phyloP scores from a whole-genome alignment of 2,797 vertebrate species.

The Crocodylus rhombifer region DNA sequence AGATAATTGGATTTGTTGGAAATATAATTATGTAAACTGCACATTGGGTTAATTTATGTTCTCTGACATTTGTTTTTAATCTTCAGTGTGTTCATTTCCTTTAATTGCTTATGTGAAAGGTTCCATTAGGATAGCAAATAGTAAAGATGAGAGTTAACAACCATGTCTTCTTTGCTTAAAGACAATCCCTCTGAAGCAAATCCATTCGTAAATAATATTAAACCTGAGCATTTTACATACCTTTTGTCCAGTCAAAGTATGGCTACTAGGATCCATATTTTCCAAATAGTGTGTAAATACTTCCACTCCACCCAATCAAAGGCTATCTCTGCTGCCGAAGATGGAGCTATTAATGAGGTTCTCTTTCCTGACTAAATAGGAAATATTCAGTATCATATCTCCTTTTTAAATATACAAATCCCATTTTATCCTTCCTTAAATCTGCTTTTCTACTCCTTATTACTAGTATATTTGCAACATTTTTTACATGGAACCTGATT shows the following conservation, averaged over 20 bases:
- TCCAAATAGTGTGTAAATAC: conserved; percentile 44
- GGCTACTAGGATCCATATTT: neutral
- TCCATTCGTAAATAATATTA: neutral
- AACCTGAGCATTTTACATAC: conserved; percentile 10
- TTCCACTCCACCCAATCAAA: conserved; percentile 46
- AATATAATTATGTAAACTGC: conserved; percentile 32
- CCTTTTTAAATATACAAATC: neutral
- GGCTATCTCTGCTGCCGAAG: conserved; percentile 23
- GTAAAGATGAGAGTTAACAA: conserved; percentile 11
- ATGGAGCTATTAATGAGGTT: neutral
- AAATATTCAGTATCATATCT: neutral
- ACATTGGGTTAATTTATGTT: conserved; percentile 51
- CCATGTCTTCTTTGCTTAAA: neutral
- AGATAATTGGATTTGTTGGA: conserved; percentile 57
- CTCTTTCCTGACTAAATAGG: neutral
- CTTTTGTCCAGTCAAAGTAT: neutral
- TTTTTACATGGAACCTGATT: neutral
- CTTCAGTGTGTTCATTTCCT: conserved; percentile 8
- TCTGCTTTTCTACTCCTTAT: neutral
- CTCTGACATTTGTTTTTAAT: conserved; percentile 51
- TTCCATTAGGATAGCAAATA: conserved; percentile 30
- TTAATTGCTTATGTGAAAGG: neutral
- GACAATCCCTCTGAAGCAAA: conserved; percentile 32
- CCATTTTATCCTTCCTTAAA: neutral
- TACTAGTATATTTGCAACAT: neutral